These are phyloP conservation scores for Troides aeacus DNA, from an alignment of 2,888 invertebrate genomes.

Conservation along the genomic window DNA sequence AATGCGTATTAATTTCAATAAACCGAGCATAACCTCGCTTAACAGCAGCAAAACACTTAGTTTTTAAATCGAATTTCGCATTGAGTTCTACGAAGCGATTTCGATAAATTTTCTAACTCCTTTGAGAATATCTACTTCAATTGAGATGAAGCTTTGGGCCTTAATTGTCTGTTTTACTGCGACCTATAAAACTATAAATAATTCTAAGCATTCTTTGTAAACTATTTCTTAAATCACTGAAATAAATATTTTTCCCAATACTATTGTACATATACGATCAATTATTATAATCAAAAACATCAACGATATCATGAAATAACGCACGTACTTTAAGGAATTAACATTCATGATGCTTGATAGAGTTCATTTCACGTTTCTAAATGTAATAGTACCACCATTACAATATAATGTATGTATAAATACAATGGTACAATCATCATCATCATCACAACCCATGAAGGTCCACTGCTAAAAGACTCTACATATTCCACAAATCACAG, in stretches of 20 bases:
- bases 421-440: no score
- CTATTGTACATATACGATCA: background rate
- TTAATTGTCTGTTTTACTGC: background rate
- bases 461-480: background rate
- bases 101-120: constrained; percentile 18
- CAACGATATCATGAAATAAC: background rate
- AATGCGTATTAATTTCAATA: background rate
- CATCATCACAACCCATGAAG: background rate
- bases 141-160: constrained; percentile 7
- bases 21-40: background rate
- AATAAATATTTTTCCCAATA: no score
- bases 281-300: background rate
- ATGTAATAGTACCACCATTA: no score
- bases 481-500: no score
- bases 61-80: constrained; percentile 13
- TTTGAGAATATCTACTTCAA: constrained; percentile 15
- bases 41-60: constrained; percentile 3
- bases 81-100: constrained; percentile 12
- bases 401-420: no score
- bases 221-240: background rate
- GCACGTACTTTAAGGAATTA: background rate
- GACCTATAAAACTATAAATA: background rate
- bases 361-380: no score
- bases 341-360: background rate
- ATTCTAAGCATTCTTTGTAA: background rate